Conservation (phyloP, 2,113 vertebrate species). For the Lepus europaeus region DNA sequence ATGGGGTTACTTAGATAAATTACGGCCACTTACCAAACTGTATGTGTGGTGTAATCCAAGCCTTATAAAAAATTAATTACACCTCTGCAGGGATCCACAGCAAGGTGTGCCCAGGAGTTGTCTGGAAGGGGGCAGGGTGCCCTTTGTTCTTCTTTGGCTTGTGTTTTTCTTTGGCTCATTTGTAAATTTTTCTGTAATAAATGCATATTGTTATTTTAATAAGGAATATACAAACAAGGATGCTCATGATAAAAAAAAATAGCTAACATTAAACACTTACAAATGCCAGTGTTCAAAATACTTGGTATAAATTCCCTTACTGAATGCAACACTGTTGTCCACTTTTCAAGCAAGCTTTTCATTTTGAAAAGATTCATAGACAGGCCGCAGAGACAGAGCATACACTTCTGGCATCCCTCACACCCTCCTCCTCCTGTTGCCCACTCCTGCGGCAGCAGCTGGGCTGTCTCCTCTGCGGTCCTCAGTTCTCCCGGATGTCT, state of each 20-base stretch:
- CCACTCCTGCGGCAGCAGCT: background rate
- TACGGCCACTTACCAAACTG: background rate
- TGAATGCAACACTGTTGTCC: background rate
- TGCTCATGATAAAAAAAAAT: background rate
- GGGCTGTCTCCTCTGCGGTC: too few species aligned
- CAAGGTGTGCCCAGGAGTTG: background rate
- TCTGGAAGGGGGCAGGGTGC: background rate
- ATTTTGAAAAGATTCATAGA: slow-evolving; percentile 6
- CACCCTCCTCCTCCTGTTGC: background rate
- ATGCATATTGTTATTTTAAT: slow-evolving; percentile 13
- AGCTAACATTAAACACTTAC: slow-evolving; percentile 2
- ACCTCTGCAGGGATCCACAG: background rate
- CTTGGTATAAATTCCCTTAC: background rate
- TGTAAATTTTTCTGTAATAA: slow-evolving; percentile 12
- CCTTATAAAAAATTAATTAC: slow-evolving; percentile 8
- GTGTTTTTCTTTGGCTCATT: background rate
- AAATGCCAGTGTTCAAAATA: background rate
- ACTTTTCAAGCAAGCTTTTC: background rate
- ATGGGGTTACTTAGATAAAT: background rate
- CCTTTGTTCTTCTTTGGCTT: slow-evolving; percentile 39
- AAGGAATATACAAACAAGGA: slow-evolving; percentile 26
- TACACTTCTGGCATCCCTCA: background rate
- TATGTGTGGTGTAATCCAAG: background rate
- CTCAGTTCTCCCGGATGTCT: background rate
- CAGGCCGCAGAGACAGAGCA: background rate